Percentiles rank a stretch among this genome's conserved stretches.
phyloP scores from a whole-genome alignment of 2,797 vertebrate genomes.

The Podarcis lilfordi region DNA sequence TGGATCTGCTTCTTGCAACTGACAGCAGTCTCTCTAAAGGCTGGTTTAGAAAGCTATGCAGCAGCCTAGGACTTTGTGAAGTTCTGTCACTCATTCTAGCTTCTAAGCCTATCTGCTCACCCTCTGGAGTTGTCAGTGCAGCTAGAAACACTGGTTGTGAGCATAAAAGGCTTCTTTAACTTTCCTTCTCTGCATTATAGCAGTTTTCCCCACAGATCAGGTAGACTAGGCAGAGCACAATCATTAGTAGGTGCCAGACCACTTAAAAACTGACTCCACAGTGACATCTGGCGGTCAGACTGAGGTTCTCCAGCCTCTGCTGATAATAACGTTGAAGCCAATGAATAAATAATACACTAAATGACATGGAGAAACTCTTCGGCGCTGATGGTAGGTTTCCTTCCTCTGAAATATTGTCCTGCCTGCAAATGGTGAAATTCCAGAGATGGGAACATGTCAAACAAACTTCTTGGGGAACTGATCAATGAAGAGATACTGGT shows the following conservation, averaged over 20 bases:
- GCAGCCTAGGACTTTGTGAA: neutral
- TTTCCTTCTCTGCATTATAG: neutral
- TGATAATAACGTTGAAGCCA: neutral
- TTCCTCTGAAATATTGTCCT: neutral
- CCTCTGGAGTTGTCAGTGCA: neutral
- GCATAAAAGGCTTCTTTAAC: neutral
- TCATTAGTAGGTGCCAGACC: neutral
- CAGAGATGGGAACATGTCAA: neutral
- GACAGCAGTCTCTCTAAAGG: neutral
- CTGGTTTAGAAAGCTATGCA: neutral
- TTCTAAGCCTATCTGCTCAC: neutral
- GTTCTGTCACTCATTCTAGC: neutral
- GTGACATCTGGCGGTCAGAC: conserved; percentile 14
- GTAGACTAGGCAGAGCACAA: neutral
- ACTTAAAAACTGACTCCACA: conserved; percentile 20
- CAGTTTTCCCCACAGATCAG: neutral
- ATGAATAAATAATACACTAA: neutral
- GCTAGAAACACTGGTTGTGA: neutral
- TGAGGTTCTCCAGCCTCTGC: neutral
- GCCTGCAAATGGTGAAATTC: neutral
- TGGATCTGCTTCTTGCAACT: neutral
- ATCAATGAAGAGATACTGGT: neutral
- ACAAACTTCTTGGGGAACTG: neutral
- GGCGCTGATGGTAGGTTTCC: neutral
- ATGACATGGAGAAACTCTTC: neutral